These are phyloP conservation scores for Drosophila paulistorum DNA, from an alignment of 1,140 invertebrate species.

Conservation along the genomic window DNA sequence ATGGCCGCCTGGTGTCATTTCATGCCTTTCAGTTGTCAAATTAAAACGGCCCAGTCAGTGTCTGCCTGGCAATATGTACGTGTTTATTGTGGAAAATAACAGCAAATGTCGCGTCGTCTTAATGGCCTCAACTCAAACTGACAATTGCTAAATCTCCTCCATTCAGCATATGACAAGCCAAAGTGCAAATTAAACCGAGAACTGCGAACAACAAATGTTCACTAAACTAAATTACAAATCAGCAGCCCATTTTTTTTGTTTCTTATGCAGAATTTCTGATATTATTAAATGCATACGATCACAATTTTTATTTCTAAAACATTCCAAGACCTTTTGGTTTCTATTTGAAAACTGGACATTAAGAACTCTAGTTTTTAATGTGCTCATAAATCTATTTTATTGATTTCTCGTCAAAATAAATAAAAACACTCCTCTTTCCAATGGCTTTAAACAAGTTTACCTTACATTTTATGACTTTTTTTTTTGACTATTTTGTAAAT, in stretches of 20 bases:
- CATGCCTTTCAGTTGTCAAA: constrained; percentile 77
- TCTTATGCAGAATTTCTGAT: not conserved
- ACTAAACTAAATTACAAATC: constrained; percentile 2
- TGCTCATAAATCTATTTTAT: too few species aligned
- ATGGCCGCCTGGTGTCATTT: constrained; percentile 58
- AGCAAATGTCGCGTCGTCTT: constrained; percentile 34
- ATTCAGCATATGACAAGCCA: constrained; percentile 38
- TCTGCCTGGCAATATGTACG: constrained; percentile 32
- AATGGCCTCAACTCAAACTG: constrained; percentile 32
- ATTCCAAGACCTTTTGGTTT: too few species aligned
- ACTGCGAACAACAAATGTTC: not conserved
- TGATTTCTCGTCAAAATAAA: too few species aligned
- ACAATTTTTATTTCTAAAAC: too few species aligned
- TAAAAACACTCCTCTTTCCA: too few species aligned
- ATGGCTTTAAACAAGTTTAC: too few species aligned
- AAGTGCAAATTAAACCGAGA: constrained; percentile 42
- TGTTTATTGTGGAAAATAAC: constrained; percentile 10
- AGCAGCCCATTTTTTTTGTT: not conserved
- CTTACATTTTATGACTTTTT: too few species aligned
- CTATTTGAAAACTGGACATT: too few species aligned
- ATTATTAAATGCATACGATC: not conserved
- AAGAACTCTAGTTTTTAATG: too few species aligned
- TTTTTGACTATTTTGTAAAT: too few species aligned
- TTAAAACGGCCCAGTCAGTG: constrained; percentile 61
- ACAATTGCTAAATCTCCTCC: constrained; percentile 23